Evolutionary conservation across 2,888 invertebrate genomes (phyloP), one percentile per base, ranked within the genome.

Genomic region (Lathronympha strigana): DNA sequence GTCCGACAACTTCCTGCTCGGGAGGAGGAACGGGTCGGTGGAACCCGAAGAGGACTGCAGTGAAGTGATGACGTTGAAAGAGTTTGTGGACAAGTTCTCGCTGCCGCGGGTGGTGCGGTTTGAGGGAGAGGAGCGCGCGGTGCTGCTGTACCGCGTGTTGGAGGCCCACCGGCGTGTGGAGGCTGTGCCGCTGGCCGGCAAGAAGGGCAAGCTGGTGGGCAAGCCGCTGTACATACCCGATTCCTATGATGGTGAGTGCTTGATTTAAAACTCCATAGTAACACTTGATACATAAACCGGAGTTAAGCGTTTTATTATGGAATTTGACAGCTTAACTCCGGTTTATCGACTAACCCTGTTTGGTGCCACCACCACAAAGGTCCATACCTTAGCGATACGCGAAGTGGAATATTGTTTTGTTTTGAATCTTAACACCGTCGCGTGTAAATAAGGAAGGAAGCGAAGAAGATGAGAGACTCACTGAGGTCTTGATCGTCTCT

Each of bases 151-250:
- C 77, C 89, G 94, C 73, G 94, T 94, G 72, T 87, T 94, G 75
- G 93, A 93, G 74, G 94, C 93, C 67, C 94, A 93, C 74, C 90
- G 94, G 77, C 91, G 94, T 73, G 94, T 94, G 69, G 93, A 94
- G 79, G 94, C 94, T 9, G 93, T 93, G 61, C 93, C 94, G 58
- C 76, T 93, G 69, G 81, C 90, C 9, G 92, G 92, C 63, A 93
- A 93, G 83, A 93, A 93, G 71, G 93, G 93, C 55, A 93, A 93
- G 77, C 77, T 92, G 70, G 93, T 93, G 15, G 93, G 93, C 17
- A 93, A 93, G 71, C 90, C 93, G 63, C 82, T 94, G 69, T 94
- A 93, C 75, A 94, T 94, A 79, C 94, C 94, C 70, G 94, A 94
- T 80, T 94, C 94, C 71, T 94, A 94, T 84, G 93, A 94, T 83